Evolutionary conservation across 2,888 invertebrate species (phyloP).

Genomic region (Drosophila robusta): DNA sequence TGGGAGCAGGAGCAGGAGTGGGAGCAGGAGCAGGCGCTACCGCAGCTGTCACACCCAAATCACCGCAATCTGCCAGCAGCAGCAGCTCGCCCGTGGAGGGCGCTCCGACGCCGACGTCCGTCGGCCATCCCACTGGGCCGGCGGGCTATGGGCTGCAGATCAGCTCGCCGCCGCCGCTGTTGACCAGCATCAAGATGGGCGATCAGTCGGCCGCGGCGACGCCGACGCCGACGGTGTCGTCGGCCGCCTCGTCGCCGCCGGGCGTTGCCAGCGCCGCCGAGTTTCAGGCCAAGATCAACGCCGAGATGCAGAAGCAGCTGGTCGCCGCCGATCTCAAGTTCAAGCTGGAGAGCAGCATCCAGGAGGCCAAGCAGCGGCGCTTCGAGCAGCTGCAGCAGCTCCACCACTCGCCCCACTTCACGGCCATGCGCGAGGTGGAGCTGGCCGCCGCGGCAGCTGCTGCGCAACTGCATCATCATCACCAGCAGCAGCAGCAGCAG

Average conservation of each 20-base stretch:
- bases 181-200: constrained; percentile 71
- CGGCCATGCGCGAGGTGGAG: constrained; percentile 71
- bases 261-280: constrained; percentile 67
- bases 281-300: constrained; percentile 84
- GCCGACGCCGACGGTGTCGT: constrained; percentile 68
- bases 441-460: constrained; percentile 69
- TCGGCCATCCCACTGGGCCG: constrained; percentile 29
- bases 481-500: constrained; percentile 74
- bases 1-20: constrained; percentile 11
- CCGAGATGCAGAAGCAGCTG: constrained; percentile 84
- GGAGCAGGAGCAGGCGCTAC: constrained; percentile 10
- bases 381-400: constrained; percentile 74
- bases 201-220: constrained; percentile 77
- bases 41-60: constrained; percentile 63
- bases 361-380: constrained; percentile 80
- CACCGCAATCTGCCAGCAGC: constrained; percentile 71
- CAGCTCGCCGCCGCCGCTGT: constrained; percentile 81
- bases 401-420: constrained; percentile 71
- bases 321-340: constrained; percentile 83
- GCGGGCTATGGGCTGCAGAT: constrained; percentile 75
- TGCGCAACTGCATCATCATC: constrained; percentile 81
- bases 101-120: constrained; percentile 65
- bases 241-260: constrained; percentile 78
- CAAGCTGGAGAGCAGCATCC: constrained; percentile 81
- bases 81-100: constrained; percentile 65